Conservation (phyloP, 2,888 invertebrate genomes). For the Boloria selene region DNA sequence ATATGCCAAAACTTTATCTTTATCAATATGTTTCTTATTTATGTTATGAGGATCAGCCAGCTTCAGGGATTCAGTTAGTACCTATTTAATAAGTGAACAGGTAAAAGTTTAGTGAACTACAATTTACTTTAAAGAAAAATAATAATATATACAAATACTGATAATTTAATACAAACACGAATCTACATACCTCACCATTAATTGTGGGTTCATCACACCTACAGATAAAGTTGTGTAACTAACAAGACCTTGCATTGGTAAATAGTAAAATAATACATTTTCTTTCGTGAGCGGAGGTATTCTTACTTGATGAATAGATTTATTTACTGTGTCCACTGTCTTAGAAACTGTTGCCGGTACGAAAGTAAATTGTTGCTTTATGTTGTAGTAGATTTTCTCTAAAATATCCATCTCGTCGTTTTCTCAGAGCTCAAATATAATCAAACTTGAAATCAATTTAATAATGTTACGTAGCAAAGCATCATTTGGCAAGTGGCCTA, state of each 20-base stretch:
- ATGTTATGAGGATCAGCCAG: too few species aligned
- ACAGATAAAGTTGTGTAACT: constrained; percentile 91
- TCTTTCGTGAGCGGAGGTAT: constrained; percentile 87
- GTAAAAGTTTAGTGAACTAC: too few species aligned
- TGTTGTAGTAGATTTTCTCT: constrained; percentile 63
- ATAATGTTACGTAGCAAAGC: constrained; percentile 61
- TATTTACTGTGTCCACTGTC: constrained; percentile 66
- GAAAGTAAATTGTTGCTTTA: constrained; percentile 57
- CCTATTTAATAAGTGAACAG: too few species aligned
- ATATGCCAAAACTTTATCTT: too few species aligned
- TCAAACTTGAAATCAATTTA: constrained; percentile 25
- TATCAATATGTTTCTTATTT: too few species aligned
- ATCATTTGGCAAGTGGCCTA: constrained; percentile 78
- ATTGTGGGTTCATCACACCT: constrained; percentile 92
- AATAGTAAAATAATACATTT: constrained; percentile 88
- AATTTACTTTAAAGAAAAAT: too few species aligned
- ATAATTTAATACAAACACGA: too few species aligned
- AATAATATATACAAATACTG: too few species aligned
- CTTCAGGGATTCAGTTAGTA: too few species aligned
- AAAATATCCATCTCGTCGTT: constrained; percentile 65
- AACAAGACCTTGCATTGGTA: constrained; percentile 87
- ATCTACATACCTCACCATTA: constrained; percentile 85
- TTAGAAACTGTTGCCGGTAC: constrained; percentile 62
- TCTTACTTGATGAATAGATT: constrained; percentile 64
- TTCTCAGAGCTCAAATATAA: constrained; percentile 24